Evolutionary conservation across 1,140 invertebrate species (phyloP).

Genomic region (Papilio aristodemus): DNA sequence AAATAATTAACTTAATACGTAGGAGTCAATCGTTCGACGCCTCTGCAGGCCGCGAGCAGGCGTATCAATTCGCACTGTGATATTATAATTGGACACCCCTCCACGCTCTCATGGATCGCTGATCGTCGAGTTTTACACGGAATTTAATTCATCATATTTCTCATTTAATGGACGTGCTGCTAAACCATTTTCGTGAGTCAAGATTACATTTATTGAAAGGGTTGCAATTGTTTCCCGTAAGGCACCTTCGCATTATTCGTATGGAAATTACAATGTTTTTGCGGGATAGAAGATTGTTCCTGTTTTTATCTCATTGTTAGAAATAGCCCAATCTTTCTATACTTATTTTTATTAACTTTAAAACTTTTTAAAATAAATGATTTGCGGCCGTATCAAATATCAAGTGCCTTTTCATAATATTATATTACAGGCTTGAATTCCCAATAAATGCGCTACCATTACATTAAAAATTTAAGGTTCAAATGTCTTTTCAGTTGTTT

Average conservation of each 20-base stretch:
- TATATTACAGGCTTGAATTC: no score
- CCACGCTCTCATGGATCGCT: constrained; percentile 40
- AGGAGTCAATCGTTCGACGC: constrained; percentile 10
- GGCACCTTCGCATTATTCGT: neutral
- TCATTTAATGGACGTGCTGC: constrained; percentile 56
- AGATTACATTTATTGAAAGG: neutral
- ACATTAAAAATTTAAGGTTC: no score
- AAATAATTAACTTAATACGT: constrained; percentile 18
- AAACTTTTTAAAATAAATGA: no score
- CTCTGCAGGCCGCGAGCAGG: constrained; percentile 28
- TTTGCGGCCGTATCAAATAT: no score
- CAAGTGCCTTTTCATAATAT: no score
- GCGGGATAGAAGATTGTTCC: no score
- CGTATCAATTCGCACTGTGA: constrained; percentile 44
- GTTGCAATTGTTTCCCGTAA: constrained; percentile 40
- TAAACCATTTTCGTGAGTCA: constrained; percentile 43
- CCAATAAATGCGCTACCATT: no score
- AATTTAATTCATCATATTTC: constrained; percentile 66
- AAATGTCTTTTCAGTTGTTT: no score
- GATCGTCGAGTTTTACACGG: constrained; percentile 53
- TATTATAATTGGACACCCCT: constrained; percentile 62
- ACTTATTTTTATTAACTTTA: no score
- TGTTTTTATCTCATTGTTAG: no score
- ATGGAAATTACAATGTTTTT: neutral
- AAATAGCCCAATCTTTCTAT: no score